phyloP scores from a whole-genome alignment of 2,888 invertebrate genomes.

The Prenolepis imparis region DNA sequence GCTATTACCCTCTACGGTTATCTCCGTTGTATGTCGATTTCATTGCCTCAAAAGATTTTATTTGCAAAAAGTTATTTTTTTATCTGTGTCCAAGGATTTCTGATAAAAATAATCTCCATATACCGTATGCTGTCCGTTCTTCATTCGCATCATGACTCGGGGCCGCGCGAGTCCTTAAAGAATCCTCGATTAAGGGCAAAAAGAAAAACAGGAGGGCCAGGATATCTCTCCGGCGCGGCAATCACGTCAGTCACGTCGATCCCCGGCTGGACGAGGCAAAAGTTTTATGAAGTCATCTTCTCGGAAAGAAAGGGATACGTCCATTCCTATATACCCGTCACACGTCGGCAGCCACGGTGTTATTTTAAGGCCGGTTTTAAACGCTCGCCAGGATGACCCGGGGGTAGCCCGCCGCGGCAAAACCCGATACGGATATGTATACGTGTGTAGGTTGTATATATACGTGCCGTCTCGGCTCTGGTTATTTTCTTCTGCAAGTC shows the following conservation, averaged over 20 bases:
- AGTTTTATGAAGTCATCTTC: conserved; percentile 84
- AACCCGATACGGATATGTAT: conserved; percentile 74
- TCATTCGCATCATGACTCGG: conserved; percentile 11
- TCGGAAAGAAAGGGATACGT: conserved; percentile 82
- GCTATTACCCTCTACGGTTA: background rate
- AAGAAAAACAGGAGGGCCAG: conserved; percentile 65
- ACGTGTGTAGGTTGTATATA: conserved; percentile 45
- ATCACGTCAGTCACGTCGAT: conserved; percentile 77
- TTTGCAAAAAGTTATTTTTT: background rate
- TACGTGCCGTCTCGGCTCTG: conserved; percentile 58
- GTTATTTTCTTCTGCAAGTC: conserved; percentile 79
- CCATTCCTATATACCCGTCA: conserved; percentile 72
- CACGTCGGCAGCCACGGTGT: conserved; percentile 76
- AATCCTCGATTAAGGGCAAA: conserved; percentile 67
- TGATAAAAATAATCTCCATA: conserved; percentile 21
- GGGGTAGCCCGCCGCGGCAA: conserved; percentile 75
- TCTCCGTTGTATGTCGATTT: background rate
- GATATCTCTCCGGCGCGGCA: conserved; percentile 55
- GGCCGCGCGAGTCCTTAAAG: conserved; percentile 54
- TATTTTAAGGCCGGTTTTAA: conserved; percentile 82
- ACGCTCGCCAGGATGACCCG: conserved; percentile 65
- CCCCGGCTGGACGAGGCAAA: conserved; percentile 70
- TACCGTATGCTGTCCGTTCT: conserved; percentile 34
- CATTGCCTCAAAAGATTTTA: background rate
- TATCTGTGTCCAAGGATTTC: background rate